phyloP scores from a whole-genome alignment of 2,113 vertebrate genomes.

The Centropus unirufus region DNA sequence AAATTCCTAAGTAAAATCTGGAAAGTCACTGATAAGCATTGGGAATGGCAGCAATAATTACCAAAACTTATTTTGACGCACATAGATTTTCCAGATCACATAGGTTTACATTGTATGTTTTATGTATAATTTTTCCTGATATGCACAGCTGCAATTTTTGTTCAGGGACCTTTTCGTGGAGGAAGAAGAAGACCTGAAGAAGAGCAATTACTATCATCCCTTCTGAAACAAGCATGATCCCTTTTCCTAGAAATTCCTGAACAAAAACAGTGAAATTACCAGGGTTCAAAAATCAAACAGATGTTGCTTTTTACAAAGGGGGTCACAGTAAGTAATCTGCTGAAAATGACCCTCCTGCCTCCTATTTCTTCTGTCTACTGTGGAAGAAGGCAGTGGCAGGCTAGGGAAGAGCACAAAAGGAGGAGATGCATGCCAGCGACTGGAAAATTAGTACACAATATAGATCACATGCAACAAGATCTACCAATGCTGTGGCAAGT shows the following conservation, averaged over 20 bases:
- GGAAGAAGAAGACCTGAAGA: neutral
- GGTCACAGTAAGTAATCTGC: neutral
- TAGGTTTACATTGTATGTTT: neutral
- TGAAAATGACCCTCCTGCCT: slow-evolving; percentile 43
- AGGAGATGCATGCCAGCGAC: slow-evolving; percentile 35
- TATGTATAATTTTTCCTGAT: neutral
- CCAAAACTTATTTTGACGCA: neutral
- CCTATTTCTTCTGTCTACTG: slow-evolving; percentile 8
- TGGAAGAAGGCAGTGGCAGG: slow-evolving; percentile 57
- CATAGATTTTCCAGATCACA: neutral
- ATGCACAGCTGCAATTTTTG: neutral
- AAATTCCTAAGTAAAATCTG: neutral
- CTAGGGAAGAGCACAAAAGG: slow-evolving; percentile 49
- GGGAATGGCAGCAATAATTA: neutral
- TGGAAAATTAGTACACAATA: slow-evolving; percentile 57
- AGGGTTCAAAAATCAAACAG: neutral
- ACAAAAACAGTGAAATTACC: neutral
- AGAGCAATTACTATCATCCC: neutral
- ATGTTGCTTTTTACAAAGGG: neutral
- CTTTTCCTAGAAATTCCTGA: neutral
- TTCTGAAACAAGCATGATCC: neutral
- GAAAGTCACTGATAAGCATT: neutral
- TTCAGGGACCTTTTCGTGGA: neutral
- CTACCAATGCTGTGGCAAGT: neutral
- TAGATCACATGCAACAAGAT: slow-evolving; percentile 46